phyloP scores from a whole-genome alignment of 2,888 invertebrate genomes.

The Drosophila prolongata region DNA sequence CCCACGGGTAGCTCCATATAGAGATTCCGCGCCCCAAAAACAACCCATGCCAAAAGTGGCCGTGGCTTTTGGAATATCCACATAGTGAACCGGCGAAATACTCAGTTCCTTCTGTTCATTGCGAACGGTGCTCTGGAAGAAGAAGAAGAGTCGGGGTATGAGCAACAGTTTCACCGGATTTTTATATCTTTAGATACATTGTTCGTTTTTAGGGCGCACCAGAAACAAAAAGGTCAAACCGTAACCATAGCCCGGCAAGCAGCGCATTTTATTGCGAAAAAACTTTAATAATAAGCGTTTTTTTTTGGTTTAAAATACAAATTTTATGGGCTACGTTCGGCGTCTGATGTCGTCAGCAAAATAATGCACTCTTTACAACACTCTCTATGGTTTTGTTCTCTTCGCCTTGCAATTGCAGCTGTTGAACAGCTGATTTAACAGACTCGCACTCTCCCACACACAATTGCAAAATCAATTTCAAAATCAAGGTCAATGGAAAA shows the following conservation, averaged over 20 bases:
- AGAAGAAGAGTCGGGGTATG: constrained; percentile 11
- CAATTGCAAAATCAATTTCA: constrained; percentile 26
- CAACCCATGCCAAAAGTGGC: constrained; percentile 97
- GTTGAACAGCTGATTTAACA: constrained; percentile 34
- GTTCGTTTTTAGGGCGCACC: constrained; percentile 45
- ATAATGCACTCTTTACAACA: background rate
- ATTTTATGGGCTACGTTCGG: constrained; percentile 18
- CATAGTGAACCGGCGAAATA: constrained; percentile 78
- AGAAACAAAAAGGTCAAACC: constrained; percentile 68
- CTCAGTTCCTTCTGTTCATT: constrained; percentile 83
- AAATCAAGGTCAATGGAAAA: constrained; percentile 44
- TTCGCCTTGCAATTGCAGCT: constrained; percentile 8
- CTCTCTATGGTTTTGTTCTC: constrained; percentile 1
- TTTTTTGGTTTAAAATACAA: constrained; percentile 13
- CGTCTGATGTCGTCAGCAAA: constrained; percentile 24
- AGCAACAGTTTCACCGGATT: background rate
- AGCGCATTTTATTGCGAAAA: constrained; percentile 50
- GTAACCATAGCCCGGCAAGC: constrained; percentile 66
- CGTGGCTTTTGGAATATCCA: constrained; percentile 78
- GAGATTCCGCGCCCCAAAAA: constrained; percentile 95
- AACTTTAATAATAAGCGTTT: background rate
- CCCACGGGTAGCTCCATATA: constrained; percentile 89
- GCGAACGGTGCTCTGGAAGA: constrained; percentile 80
- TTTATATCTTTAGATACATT: background rate
- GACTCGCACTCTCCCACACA: constrained; percentile 7